Percentiles rank a stretch among this genome's conserved stretches.
These are phyloP conservation scores for Pseudorectes ferrugineus DNA, from an alignment of 2,113 vertebrate genomes.

Conservation along the genomic window DNA sequence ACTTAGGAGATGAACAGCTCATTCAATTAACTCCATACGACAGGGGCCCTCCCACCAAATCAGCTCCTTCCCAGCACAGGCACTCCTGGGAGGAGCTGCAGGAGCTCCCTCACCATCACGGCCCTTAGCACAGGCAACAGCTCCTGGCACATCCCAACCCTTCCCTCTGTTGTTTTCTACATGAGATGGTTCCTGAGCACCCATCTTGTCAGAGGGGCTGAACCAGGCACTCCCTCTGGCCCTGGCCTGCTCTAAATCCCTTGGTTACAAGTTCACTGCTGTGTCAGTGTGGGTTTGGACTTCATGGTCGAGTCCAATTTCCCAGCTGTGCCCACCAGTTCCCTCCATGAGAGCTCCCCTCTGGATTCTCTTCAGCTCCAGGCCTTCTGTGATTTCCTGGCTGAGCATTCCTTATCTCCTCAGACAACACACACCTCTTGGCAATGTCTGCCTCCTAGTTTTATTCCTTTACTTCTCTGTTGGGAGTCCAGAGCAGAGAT, in stretches of 20 bases:
- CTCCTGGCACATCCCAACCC: background rate
- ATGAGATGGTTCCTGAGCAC: background rate
- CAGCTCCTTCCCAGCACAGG: constrained; percentile 2
- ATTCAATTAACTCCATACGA: background rate
- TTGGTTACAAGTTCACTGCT: too few species aligned
- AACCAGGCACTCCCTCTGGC: rapidly evolving
- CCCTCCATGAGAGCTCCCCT: background rate
- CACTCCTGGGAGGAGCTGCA: background rate
- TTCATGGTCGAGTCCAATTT: rapidly evolving
- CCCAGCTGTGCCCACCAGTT: background rate
- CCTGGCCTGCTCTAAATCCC: background rate
- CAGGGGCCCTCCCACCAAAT: constrained; percentile 19
- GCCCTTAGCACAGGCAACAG: background rate
- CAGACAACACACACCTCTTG: background rate
- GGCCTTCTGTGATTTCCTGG: background rate
- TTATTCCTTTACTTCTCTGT: background rate
- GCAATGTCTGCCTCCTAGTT: background rate
- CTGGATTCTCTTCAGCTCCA: background rate
- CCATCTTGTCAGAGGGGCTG: background rate
- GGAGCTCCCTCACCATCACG: background rate
- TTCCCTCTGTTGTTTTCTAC: background rate
- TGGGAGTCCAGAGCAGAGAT: background rate
- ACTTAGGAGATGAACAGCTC: constrained; percentile 10
- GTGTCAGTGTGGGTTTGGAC: background rate
- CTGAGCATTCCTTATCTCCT: background rate